A percentile compares a stretch with the other conserved stretches of the same genome.
These are phyloP conservation scores for Paradoxurus hermaphroditus DNA, from an alignment of 2,113 vertebrate species.

Conservation along the genomic window DNA sequence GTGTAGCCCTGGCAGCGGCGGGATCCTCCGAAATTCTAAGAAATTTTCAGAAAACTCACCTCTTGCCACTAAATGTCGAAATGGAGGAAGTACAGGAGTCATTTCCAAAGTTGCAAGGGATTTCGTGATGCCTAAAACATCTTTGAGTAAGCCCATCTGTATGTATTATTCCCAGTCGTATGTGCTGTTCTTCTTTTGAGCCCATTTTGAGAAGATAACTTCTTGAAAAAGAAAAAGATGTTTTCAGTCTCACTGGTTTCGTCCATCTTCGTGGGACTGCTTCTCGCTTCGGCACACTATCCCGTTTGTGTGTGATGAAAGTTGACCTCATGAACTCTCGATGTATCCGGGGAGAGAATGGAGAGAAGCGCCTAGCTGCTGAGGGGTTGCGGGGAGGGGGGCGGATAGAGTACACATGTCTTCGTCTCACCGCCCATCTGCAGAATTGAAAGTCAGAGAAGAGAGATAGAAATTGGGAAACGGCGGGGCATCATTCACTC, in stretches of 20 bases:
- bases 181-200: background rate
- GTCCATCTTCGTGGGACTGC: background rate
- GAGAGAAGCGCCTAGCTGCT: background rate
- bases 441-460: background rate
- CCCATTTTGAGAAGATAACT: background rate
- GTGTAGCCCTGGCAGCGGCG: background rate
- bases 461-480: constrained; percentile 38
- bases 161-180: background rate
- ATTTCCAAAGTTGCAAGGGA: background rate
- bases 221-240: background rate
- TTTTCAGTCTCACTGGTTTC: background rate
- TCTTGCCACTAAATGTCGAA: background rate
- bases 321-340: background rate
- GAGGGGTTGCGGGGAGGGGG: fast-evolving
- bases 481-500: constrained; percentile 40
- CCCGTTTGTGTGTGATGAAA: fast-evolving
- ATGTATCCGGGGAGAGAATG: background rate
- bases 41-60: background rate
- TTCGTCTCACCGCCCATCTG: background rate
- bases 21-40: background rate
- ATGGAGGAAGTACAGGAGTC: background rate
- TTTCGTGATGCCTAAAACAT: background rate
- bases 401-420: fast-evolving
- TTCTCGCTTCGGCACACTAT: background rate
- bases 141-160: background rate